A percentile compares a stretch with the other conserved stretches of the same genome.
Evolutionary conservation across 2,113 vertebrate species (phyloP).

Genomic region (Nansenia antarctica): DNA sequence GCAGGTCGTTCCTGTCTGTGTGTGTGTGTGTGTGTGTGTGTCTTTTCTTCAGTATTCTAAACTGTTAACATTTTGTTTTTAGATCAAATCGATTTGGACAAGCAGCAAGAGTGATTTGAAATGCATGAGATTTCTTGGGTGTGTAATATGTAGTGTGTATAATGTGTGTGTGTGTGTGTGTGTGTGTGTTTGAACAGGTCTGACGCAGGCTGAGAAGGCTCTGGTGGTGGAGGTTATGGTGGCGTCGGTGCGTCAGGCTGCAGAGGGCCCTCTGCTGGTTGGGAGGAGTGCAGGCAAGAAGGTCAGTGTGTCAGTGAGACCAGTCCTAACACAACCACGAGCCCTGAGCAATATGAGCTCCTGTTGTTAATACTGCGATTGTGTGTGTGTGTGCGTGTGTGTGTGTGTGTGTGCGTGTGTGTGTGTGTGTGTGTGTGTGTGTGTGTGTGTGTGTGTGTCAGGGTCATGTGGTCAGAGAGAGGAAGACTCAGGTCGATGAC

Average conservation of each 20-base stretch:
- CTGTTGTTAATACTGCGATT: no score
- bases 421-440: background rate
- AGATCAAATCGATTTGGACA: no score
- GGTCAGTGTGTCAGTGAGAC: constrained; percentile 61
- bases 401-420: background rate
- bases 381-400: no score
- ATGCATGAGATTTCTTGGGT: no score
- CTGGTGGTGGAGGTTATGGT: constrained; percentile 83
- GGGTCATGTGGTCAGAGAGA: constrained; percentile 79
- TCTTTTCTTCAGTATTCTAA: background rate
- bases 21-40: constrained; percentile 8
- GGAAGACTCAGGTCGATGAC: constrained; percentile 82
- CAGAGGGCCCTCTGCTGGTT: constrained; percentile 80
- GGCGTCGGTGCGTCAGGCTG: constrained; percentile 82
- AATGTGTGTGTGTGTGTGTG: constrained; percentile 14
- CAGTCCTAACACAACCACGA: background rate
- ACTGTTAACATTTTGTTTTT: background rate
- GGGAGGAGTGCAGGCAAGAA: constrained; percentile 84
- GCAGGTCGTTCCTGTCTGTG: constrained; percentile 69
- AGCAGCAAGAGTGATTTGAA: no score
- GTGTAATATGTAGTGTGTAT: background rate
- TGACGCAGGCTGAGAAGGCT: constrained; percentile 70
- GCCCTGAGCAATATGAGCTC: background rate
- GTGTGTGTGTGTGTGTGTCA: constrained; percentile 24
- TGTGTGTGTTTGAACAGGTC: constrained; percentile 59